Evolutionary conservation across 2,797 vertebrate genomes (phyloP), one percentile per base, ranked within the genome.

Genomic region (Crypturellus tataupa): DNA sequence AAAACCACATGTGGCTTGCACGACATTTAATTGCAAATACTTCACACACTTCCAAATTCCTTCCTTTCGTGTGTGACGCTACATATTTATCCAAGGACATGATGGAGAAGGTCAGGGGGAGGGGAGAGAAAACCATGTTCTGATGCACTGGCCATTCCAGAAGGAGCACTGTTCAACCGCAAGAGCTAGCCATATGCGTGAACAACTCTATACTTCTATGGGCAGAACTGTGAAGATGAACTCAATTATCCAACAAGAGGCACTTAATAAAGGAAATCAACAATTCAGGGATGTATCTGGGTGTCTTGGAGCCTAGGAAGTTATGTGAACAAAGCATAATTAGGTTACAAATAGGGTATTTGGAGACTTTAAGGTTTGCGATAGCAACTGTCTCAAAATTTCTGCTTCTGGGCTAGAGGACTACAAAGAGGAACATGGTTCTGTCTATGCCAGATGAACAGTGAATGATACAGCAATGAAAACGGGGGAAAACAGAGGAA

Each of bases 1-100:
- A 85, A 96, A 97, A 92, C 95, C 93, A 95, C 96, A 97, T 85
- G 92, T 94, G 89, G 96, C 92, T 96, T 91, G 76, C 65, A 12
- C 91, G 94, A 95, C 96, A 93, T 95, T 95, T 97, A 95, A 95
- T 93, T 96, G 89, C 63, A 87, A 93, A 87, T 44, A 81, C 82
- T 94, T 95, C 87, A 95, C 93, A 94, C 94, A 95, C 87, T 94
- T 85, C 65, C 71, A 12, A 96, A 97, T 96, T 95, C 93, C 89
- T 95, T 97, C 93, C 95, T 77, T 95, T 95, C 79, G 49, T 95
- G 94, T 94, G 81, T 92, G 90, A 72, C 40, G 16, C 77, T 56
- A 75, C 75, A 42, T 82, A 65, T 95, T 95, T 93, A 95, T 83
- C 86, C 77, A 77, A 90, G 80, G 78, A 67, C 78, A 86, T 25